Conservation (phyloP, 2,113 vertebrate species). For the Sorex fumeus region DNA sequence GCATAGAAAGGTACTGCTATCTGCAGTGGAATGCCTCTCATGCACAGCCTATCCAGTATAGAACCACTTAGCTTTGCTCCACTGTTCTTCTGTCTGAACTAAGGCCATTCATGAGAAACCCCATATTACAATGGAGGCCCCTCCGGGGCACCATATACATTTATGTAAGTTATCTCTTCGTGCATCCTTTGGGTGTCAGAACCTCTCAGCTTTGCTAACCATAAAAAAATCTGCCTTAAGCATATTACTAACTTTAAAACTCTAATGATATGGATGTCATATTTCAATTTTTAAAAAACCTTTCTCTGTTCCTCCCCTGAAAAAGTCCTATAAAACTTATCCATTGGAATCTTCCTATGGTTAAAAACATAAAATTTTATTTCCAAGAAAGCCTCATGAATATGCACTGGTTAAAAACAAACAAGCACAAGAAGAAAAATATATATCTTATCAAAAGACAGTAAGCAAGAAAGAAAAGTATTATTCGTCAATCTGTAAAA, state of each 20-base stretch:
- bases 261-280: constrained; percentile 79
- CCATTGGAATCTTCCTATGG: constrained; percentile 48
- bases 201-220: constrained; percentile 85
- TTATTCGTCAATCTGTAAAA: background rate
- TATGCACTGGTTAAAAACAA: background rate
- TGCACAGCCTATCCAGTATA: constrained; percentile 72
- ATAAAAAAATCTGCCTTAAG: constrained; percentile 84
- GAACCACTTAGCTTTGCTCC: constrained; percentile 82
- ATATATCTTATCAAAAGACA: constrained; percentile 21
- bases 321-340: constrained; percentile 63
- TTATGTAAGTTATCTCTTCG: constrained; percentile 87
- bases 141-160: constrained; percentile 87
- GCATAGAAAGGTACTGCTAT: constrained; percentile 59
- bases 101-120: constrained; percentile 81
- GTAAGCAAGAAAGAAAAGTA: constrained; percentile 14
- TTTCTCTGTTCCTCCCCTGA: constrained; percentile 60
- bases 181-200: constrained; percentile 87
- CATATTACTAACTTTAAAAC: constrained; percentile 80
- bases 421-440: background rate
- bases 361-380: constrained; percentile 62
- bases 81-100: constrained; percentile 78
- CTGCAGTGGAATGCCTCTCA: constrained; percentile 58
- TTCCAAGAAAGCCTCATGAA: constrained; percentile 39
- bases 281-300: constrained; percentile 83
- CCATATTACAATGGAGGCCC: constrained; percentile 80